Evolutionary conservation across 2,888 invertebrate genomes (phyloP).

Genomic region (Orchesellides sinensis): DNA sequence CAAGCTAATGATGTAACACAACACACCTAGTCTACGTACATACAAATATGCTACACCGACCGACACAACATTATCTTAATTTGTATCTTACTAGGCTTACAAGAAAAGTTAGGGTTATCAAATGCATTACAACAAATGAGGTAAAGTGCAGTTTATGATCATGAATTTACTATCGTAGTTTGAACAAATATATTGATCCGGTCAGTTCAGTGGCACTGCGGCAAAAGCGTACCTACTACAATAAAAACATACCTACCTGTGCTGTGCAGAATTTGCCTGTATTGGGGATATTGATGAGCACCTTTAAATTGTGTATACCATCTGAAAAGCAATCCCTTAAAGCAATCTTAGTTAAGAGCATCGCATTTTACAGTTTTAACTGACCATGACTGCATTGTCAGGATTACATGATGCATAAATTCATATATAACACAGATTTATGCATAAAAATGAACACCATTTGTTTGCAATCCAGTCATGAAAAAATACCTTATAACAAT

Average conservation of each 20-base stretch:
- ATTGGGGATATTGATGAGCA: not conserved
- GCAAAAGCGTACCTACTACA: not conserved
- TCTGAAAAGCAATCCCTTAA: not conserved
- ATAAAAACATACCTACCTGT: not conserved
- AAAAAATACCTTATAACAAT: not conserved
- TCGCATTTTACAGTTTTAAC: too few species aligned
- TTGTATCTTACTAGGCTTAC: not conserved
- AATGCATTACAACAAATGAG: not conserved
- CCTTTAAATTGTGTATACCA: too few species aligned
- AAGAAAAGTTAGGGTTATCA: not conserved
- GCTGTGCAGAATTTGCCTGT: not conserved
- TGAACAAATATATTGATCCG: not conserved
- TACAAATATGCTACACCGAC: too few species aligned
- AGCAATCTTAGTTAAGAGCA: too few species aligned
- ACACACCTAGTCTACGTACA: too few species aligned
- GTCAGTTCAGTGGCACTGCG: not conserved
- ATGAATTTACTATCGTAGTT: not conserved
- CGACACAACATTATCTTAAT: too few species aligned
- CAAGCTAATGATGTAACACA: too few species aligned
- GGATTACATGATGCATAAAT: too few species aligned
- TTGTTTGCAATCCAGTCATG: too few species aligned
- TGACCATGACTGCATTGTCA: too few species aligned
- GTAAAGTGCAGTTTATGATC: not conserved
- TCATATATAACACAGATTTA: too few species aligned
- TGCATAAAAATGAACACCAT: too few species aligned